Conservation (phyloP, 2,888 invertebrate species). For the Platycheirus rosarum region DNA sequence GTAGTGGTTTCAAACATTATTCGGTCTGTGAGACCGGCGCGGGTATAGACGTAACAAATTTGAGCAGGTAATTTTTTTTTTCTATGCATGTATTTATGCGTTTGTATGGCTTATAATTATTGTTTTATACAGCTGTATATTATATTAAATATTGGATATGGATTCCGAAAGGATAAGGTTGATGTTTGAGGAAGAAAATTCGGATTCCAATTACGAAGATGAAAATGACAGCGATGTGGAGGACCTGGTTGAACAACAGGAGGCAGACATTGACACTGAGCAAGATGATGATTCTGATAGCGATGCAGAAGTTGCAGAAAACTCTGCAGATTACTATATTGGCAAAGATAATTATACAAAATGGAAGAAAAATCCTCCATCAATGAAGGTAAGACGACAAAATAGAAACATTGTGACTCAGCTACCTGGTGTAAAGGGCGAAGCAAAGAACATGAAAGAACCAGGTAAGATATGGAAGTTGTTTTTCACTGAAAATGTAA, state of each 20-base stretch:
- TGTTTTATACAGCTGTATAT: background rate
- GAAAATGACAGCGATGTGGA: too few species aligned
- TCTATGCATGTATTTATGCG: background rate
- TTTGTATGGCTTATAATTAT: background rate
- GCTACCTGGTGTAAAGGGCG: too few species aligned
- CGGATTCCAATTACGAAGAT: slow-evolving; percentile 1
- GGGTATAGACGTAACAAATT: background rate
- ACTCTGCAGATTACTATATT: too few species aligned
- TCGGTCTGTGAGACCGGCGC: too few species aligned
- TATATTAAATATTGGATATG: background rate
- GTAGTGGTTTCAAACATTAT: too few species aligned
- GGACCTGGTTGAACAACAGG: slow-evolving; percentile 3
- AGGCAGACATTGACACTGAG: slow-evolving; percentile 3
- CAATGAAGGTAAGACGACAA: too few species aligned
- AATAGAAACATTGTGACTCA: too few species aligned
- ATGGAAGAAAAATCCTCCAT: slow-evolving; percentile 6
- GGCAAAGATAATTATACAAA: background rate
- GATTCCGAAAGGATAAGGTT: slow-evolving; percentile 6
- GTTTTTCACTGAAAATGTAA: background rate
- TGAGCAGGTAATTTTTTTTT: background rate
- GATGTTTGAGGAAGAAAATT: too few species aligned
- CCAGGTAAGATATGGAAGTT: slow-evolving; percentile 3
- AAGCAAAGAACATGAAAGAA: too few species aligned
- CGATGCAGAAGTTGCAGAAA: slow-evolving; percentile 1
- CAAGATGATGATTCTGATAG: slow-evolving; percentile 25